Conservation (phyloP, 2,113 vertebrate species). For the Pao palembangensis region DNA sequence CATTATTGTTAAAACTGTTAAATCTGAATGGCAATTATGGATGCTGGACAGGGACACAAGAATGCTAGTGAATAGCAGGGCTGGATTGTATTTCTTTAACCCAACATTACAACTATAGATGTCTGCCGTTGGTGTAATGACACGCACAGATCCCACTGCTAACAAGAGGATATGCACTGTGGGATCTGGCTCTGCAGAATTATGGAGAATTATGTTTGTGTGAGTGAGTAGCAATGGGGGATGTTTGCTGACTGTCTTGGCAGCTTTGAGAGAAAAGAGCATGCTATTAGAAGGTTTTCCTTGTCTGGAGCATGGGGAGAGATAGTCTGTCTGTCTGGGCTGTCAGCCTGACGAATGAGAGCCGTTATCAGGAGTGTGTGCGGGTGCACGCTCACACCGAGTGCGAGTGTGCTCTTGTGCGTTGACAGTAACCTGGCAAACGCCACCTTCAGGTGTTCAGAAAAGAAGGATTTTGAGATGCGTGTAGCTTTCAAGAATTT, state of each 20-base stretch:
- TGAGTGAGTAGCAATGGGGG: constrained; percentile 49
- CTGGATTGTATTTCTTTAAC: neutral
- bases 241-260: constrained; percentile 43
- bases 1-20: no score
- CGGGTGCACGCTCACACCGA: constrained; percentile 8
- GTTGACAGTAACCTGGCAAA: constrained; percentile 62
- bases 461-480: constrained; percentile 37
- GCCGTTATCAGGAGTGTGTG: constrained; percentile 34
- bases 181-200: constrained; percentile 42
- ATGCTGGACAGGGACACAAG: no score
- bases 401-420: constrained; percentile 9
- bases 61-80: neutral
- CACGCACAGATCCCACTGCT: constrained; percentile 21
- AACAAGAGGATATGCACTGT: constrained; percentile 39
- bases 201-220: constrained; percentile 42
- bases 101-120: neutral
- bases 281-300: constrained; percentile 46
- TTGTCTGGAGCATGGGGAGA: constrained; percentile 52
- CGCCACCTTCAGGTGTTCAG: constrained; percentile 51
- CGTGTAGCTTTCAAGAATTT: constrained; percentile 28
- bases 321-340: constrained; percentile 57
- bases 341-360: constrained; percentile 57
- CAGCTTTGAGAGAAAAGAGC: constrained; percentile 46
- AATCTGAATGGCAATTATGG: no score
- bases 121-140: constrained; percentile 20